Evolutionary conservation across 2,113 vertebrate species (phyloP), one percentile per base, ranked within the genome.

Genomic region (Micromys minutus): DNA sequence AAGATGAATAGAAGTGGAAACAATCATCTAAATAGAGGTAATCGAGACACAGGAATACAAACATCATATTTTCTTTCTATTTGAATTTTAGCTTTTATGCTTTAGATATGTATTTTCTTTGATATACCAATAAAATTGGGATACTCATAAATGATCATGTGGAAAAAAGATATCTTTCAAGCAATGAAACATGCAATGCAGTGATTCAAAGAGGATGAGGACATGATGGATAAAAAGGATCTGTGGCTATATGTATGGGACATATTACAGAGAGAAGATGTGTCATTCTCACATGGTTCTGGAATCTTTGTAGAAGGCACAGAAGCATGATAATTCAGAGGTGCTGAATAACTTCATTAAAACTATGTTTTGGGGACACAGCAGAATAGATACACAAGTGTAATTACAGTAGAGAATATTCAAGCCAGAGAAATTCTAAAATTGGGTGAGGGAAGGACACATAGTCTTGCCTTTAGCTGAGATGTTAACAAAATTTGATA

Each of bases 211-310:
- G 0, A 72, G 21, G 36, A 71, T n/a, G 9, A 1, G 21, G 1
- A 42, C 8, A 72, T 24, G 36, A n/a, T n/a, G 17, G 16, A 71
- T n/a, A n/a, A 71, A 71, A n/a, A 12, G 16, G 1, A 16, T 67
- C 36, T 3, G 7, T 7, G 36, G 6, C 9, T 11, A 39, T 39
- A 1, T 10, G 4, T 39, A 1, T 10, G 4, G n/a, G n/a, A 21
- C 19, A 22, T 5, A 67, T 67, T 36, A 31, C 36, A 13, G 65
- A 34, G 31, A 24, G 31, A 67, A 34, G 12, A 34, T 16, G 13
- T 39, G 21, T 10, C 71, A 42, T 72, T 21, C 8, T 9, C 71
- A 72, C 19, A 72, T 2, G 9, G 8, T 39, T 42, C 21, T 21
- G 19, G 5, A 22, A 39, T 71, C 8, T 22, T 72, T 72, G 3